Conservation (phyloP, 2,888 invertebrate genomes). For the Heliconius cydno region DNA sequence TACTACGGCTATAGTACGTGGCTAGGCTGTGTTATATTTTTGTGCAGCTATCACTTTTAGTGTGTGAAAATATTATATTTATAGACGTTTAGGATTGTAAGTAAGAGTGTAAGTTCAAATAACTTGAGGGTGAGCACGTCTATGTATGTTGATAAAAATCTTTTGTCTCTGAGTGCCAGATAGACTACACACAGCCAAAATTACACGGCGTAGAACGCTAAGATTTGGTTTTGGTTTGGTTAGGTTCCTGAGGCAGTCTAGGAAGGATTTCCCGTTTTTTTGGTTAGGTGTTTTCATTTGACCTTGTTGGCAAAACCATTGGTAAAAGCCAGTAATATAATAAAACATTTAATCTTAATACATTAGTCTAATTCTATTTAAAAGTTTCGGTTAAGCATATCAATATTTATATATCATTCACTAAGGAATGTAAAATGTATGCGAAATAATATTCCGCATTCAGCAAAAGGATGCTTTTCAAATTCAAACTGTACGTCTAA, state of each 20-base stretch:
- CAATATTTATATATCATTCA: conserved; percentile 42
- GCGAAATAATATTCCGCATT: conserved; percentile 43
- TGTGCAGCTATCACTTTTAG: conserved; percentile 16
- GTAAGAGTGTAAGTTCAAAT: background rate
- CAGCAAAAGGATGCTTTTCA: conserved; percentile 46
- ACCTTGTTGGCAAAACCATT: too few species aligned
- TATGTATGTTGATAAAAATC: too few species aligned
- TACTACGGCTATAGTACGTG: background rate
- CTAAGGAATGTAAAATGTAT: conserved; percentile 41
- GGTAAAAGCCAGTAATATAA: too few species aligned
- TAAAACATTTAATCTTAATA: background rate
- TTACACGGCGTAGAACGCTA: too few species aligned
- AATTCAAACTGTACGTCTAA: conserved; percentile 45
- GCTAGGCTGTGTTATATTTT: conserved; percentile 24
- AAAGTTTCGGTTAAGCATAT: conserved; percentile 21
- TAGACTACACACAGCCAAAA: too few species aligned
- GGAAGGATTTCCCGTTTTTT: too few species aligned
- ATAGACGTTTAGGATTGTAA: background rate
- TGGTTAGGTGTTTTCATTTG: too few species aligned
- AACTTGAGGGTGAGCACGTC: too few species aligned
- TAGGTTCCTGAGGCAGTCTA: too few species aligned
- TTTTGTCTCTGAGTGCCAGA: too few species aligned
- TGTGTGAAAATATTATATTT: background rate
- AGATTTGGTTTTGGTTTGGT: too few species aligned
- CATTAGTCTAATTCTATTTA: conserved; percentile 16